Conservation (phyloP, 2,113 vertebrate species). For the Muntiacus reevesi region DNA sequence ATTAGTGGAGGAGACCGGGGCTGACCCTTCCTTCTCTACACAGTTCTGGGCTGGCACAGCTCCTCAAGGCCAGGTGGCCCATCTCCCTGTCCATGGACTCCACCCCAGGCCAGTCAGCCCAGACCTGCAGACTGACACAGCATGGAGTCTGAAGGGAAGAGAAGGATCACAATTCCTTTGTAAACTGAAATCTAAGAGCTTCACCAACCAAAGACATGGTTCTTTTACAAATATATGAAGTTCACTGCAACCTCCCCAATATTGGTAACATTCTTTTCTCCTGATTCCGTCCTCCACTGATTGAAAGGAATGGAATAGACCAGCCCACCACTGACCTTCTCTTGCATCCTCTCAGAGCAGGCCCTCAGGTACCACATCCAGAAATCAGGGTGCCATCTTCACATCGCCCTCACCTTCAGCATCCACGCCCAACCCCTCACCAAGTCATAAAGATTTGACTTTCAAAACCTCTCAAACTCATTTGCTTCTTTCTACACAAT, state of each 20-base stretch:
- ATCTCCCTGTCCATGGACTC: background rate
- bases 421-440: background rate
- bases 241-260: background rate
- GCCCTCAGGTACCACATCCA: background rate
- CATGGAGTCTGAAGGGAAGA: background rate
- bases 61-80: background rate
- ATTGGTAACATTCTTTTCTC: background rate
- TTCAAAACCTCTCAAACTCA: background rate
- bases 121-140: background rate
- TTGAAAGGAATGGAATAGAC: background rate
- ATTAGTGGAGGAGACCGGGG: background rate
- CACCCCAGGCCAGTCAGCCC: background rate
- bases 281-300: background rate
- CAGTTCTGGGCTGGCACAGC: background rate
- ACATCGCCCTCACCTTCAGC: background rate
- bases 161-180: background rate
- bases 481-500: background rate
- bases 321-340: background rate
- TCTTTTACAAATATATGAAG: background rate
- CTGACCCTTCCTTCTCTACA: background rate
- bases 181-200: background rate
- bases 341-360: background rate
- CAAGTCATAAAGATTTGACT: background rate
- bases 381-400: background rate
- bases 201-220: background rate